A percentile compares a stretch with the other conserved stretches of the same genome.
phyloP scores from a whole-genome alignment of 2,888 invertebrate genomes.

The Smittia aterrima region DNA sequence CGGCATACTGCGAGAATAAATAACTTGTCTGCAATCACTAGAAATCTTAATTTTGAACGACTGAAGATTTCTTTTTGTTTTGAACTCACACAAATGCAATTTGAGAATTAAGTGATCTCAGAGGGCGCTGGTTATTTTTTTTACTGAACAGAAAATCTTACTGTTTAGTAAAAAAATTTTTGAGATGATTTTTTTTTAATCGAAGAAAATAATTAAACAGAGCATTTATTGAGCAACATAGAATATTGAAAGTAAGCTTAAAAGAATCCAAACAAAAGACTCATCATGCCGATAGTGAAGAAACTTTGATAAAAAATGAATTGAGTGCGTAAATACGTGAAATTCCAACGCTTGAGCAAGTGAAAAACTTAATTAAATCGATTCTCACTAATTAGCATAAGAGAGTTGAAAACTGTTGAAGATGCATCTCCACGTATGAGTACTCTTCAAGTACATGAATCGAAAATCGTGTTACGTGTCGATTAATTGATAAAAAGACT shows the following conservation, averaged over 20 bases:
- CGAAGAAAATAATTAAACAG: neutral
- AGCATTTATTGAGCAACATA: neutral
- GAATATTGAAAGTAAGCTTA: neutral
- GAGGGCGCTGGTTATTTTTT: too few species aligned
- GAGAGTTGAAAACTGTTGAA: neutral
- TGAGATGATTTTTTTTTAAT: neutral
- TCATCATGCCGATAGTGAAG: too few species aligned
- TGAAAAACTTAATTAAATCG: conserved; percentile 31
- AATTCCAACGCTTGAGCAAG: conserved; percentile 19
- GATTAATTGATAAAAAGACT: neutral
- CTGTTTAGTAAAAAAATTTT: too few species aligned
- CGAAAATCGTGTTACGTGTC: neutral
- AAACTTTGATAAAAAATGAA: neutral
- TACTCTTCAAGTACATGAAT: neutral
- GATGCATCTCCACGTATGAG: neutral
- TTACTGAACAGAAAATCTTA: too few species aligned
- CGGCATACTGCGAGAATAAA: too few species aligned
- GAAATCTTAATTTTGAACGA: too few species aligned
- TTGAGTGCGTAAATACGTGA: neutral
- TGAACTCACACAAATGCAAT: too few species aligned
- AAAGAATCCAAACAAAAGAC: neutral
- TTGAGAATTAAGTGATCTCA: too few species aligned
- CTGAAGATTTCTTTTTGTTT: too few species aligned
- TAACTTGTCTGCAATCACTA: too few species aligned
- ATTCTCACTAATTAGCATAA: conserved; percentile 26